These are phyloP conservation scores for Harmothoe impar DNA, from an alignment of 2,888 invertebrate genomes.

Conservation along the genomic window DNA sequence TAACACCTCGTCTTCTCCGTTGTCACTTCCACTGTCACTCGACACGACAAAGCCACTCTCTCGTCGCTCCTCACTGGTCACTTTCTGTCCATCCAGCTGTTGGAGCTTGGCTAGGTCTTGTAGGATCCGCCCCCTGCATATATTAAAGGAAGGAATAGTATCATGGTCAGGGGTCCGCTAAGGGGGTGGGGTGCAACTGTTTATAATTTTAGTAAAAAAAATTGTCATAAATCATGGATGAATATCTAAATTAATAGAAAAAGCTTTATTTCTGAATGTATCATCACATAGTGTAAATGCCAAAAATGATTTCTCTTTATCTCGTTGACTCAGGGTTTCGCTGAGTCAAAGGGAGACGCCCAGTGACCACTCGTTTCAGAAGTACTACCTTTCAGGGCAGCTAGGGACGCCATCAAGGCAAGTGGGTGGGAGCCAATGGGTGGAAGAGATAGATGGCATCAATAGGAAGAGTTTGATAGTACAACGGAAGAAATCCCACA, in stretches of 20 bases:
- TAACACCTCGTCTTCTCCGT: slow-evolving; percentile 68
- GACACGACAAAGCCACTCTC: slow-evolving; percentile 71
- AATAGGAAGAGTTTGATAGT: no score
- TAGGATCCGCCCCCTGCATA: slow-evolving; percentile 72
- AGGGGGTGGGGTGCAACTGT: no score
- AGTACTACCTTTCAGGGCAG: no score
- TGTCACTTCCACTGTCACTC: slow-evolving; percentile 68
- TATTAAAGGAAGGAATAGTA: background rate
- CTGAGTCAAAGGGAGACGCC: no score
- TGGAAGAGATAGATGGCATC: no score
- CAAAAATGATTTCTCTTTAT: no score
- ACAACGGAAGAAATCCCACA: no score
- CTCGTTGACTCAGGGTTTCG: no score
- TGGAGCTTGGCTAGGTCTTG: slow-evolving; percentile 74
- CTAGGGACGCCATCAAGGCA: no score
- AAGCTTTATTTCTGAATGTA: background rate
- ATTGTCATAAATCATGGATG: background rate
- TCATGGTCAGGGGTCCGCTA: background rate
- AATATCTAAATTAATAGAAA: background rate
- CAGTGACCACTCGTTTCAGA: no score
- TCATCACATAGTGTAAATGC: no score
- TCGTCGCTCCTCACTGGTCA: slow-evolving; percentile 73
- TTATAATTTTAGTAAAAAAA: background rate
- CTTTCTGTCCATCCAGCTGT: slow-evolving; percentile 75
- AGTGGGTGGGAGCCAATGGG: no score